phyloP scores from a whole-genome alignment of 2,888 invertebrate genomes.

The Catocala fraxini region DNA sequence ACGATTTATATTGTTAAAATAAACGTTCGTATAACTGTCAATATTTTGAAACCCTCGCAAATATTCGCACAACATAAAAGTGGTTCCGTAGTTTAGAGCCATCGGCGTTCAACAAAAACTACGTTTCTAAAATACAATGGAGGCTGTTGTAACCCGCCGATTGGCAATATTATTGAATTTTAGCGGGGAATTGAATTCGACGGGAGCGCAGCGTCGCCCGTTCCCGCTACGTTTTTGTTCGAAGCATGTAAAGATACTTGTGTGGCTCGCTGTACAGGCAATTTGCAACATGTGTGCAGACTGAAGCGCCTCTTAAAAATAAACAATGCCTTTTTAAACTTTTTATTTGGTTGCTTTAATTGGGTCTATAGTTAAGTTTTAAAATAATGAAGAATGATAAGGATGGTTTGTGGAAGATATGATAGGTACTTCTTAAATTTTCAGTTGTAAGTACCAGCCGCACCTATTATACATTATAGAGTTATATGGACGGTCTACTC shows the following conservation, averaged over 20 bases:
- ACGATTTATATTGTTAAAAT: no score
- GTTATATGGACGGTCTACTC: no score
- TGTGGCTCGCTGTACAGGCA: conserved; percentile 17
- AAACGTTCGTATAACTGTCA: neutral
- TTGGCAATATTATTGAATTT: conserved; percentile 63
- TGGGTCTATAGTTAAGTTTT: no score
- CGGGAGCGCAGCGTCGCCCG: conserved; percentile 30
- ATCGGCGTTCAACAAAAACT: conserved; percentile 47
- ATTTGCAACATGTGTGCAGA: conserved; percentile 23
- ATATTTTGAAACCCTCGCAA: conserved; percentile 8
- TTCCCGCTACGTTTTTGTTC: conserved; percentile 28
- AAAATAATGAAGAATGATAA: no score
- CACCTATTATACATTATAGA: no score
- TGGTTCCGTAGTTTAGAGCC: conserved; percentile 38
- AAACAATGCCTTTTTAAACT: conserved; percentile 1
- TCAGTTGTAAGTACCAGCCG: no score
- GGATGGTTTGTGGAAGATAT: no score
- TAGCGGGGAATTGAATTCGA: conserved; percentile 56
- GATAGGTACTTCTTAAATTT: no score
- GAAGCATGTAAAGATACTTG: conserved; percentile 31
- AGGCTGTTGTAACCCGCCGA: conserved; percentile 50
- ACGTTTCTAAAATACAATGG: conserved; percentile 54
- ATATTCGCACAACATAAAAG: conserved; percentile 25
- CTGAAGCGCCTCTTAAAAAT: neutral
- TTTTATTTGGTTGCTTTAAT: neutral